These are phyloP conservation scores for Alethe diademata DNA, from an alignment of 2,113 vertebrate species.

Conservation along the genomic window DNA sequence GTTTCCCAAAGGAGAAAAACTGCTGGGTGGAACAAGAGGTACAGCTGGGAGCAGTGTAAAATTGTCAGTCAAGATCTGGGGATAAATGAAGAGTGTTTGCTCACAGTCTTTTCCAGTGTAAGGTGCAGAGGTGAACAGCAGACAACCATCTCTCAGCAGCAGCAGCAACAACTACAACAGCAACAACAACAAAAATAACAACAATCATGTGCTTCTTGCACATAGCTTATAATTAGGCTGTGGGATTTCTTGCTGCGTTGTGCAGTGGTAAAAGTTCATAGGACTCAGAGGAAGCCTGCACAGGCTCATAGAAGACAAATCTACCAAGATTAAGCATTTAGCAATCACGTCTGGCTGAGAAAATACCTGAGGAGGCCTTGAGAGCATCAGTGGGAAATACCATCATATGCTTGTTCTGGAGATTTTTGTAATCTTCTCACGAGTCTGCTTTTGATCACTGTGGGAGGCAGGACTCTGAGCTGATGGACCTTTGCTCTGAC, in stretches of 20 bases:
- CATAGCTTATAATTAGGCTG: not conserved
- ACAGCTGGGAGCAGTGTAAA: not conserved
- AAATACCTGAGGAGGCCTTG: not conserved
- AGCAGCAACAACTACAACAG: not conserved
- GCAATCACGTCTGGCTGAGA: not conserved
- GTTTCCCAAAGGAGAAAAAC: not conserved
- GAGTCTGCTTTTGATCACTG: not conserved
- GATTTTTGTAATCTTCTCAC: not conserved
- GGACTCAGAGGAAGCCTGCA: not conserved
- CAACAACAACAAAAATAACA: not conserved
- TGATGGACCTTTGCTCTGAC: not conserved
- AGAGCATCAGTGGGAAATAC: not conserved
- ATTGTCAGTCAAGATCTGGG: not conserved
- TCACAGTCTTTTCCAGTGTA: not conserved
- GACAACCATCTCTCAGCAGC: not conserved
- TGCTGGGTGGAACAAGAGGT: not conserved
- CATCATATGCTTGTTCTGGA: not conserved
- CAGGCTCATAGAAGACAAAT: not conserved
- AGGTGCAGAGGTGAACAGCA: not conserved
- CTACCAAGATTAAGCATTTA: not conserved
- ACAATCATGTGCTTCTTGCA: not conserved
- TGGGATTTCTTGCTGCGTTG: not conserved
- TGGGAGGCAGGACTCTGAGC: not conserved
- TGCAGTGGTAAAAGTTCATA: fast-evolving
- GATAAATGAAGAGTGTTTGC: not conserved